A percentile compares a stretch with the other conserved stretches of the same genome.
Evolutionary conservation across 1,140 invertebrate genomes (phyloP).

Genomic region (Vanessa atalanta): DNA sequence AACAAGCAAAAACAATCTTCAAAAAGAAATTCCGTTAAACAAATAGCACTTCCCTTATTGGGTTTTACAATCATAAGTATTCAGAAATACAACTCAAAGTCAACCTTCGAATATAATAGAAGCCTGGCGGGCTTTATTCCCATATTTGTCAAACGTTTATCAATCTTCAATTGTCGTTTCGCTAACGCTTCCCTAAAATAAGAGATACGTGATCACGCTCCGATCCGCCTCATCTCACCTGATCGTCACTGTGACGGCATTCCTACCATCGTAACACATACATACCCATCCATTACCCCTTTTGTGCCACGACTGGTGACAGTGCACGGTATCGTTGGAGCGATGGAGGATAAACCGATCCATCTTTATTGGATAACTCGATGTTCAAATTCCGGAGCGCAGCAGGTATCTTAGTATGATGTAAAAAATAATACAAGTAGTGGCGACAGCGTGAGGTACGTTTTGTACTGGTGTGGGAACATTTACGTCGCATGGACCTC

Average conservation of each 20-base stretch:
- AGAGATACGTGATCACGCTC: conserved; percentile 25
- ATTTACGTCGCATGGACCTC: not conserved
- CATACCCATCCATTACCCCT: conserved; percentile 12
- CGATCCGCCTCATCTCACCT: conserved; percentile 21
- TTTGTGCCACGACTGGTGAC: not conserved
- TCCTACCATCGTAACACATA: conserved; percentile 3
- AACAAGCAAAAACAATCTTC: no score
- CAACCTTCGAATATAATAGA: not conserved
- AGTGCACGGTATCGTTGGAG: not conserved
- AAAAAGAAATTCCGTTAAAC: no score
- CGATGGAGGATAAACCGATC: conserved; percentile 2
- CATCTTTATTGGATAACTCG: not conserved
- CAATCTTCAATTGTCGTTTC: conserved; percentile 13
- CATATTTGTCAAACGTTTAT: conserved; percentile 13
- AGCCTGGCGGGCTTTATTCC: not conserved
- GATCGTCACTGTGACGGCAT: not conserved
- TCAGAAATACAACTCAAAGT: not conserved
- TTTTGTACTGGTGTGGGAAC: conserved; percentile 17
- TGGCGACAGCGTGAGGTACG: not conserved
- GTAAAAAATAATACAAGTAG: conserved; percentile 25
- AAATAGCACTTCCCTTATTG: not conserved
- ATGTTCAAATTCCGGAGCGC: conserved; percentile 16
- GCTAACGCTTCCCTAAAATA: conserved; percentile 7
- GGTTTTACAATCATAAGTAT: not conserved
- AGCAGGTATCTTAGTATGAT: conserved; percentile 19